Conservation (phyloP, 2,888 invertebrate species). For the Omphaloscelis lunosa region DNA sequence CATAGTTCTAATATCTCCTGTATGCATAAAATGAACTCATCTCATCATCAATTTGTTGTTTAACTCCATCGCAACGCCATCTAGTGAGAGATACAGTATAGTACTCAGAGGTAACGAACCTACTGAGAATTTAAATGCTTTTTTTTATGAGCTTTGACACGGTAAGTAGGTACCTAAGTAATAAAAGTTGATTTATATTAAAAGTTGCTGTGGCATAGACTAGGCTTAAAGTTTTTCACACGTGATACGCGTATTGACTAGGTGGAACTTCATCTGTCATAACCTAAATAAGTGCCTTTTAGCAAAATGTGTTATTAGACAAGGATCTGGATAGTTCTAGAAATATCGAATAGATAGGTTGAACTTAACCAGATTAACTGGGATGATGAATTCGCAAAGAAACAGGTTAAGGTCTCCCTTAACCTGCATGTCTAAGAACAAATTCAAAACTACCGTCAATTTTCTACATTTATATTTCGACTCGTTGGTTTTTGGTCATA, state of each 20-base stretch:
- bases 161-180: not conserved
- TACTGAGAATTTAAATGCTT: not conserved
- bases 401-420: not conserved
- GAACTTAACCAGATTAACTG: not conserved
- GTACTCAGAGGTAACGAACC: not conserved
- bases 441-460: slow-evolving; percentile 1
- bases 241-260: not conserved
- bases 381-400: not conserved
- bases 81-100: slow-evolving; percentile 19
- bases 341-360: not conserved
- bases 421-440: not conserved
- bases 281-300: too few species aligned
- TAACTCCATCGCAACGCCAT: slow-evolving; percentile 38
- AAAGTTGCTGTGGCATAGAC: not conserved
- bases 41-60: slow-evolving; percentile 15
- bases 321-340: not conserved
- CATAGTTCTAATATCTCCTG: slow-evolving; percentile 14
- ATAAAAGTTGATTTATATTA: not conserved
- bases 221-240: too few species aligned
- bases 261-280: too few species aligned
- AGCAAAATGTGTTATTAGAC: too few species aligned
- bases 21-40: slow-evolving; percentile 19
- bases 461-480: not conserved
- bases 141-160: not conserved
- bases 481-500: not conserved